Percentiles rank a stretch among this genome's conserved stretches.
These are phyloP conservation scores for Thunnus albacares DNA, from an alignment of 2,797 vertebrate species.

Conservation along the genomic window DNA sequence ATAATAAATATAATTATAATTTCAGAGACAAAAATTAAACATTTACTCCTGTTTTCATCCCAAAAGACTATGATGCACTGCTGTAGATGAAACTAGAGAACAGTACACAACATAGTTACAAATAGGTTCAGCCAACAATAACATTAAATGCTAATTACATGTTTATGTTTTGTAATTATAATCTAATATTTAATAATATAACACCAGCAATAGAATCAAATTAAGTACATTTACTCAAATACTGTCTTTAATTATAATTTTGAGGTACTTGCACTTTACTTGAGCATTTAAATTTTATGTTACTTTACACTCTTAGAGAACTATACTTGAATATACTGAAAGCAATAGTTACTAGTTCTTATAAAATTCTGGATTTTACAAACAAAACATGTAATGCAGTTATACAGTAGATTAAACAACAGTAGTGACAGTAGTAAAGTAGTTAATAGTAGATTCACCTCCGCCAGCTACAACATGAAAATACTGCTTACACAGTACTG, in stretches of 20 bases:
- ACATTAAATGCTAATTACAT: neutral
- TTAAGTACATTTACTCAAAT: neutral
- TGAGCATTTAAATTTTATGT: no score
- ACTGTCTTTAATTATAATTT: neutral
- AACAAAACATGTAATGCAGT: neutral
- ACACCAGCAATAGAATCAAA: neutral
- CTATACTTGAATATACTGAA: neutral
- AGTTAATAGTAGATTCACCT: no score
- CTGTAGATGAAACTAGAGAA: neutral
- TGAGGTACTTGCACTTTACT: no score
- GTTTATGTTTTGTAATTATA: neutral
- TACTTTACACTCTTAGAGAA: no score
- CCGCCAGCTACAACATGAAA: no score
- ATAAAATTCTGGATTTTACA: neutral
- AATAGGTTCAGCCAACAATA: neutral
- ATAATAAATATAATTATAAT: neutral
- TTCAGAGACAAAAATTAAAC: neutral
- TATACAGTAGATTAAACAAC: neutral
- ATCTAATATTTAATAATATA: slow-evolving; percentile 5
- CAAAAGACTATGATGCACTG: no score
- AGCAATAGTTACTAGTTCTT: neutral
- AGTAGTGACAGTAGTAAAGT: neutral
- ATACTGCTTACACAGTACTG: no score
- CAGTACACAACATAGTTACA: neutral
- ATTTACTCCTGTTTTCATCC: neutral